A percentile compares a stretch with the other conserved stretches of the same genome.
Conservation (phyloP, 1,140 invertebrate species). For the Littorina saxatilis region DNA sequence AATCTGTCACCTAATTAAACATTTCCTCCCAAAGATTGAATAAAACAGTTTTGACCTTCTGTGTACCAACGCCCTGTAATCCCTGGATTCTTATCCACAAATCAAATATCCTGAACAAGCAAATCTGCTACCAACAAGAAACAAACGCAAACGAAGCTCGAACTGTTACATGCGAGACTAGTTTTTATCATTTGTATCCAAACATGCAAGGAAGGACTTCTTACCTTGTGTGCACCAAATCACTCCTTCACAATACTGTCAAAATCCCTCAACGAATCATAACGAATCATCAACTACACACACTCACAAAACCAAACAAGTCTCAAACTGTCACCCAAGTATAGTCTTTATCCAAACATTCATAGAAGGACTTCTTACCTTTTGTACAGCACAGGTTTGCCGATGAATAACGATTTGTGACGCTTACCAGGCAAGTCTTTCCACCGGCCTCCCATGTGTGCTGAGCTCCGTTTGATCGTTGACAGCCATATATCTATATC, state of each 20-base stretch:
- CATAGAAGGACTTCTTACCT: neutral
- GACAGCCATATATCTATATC: neutral
- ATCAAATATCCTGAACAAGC: no score
- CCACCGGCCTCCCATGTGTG: neutral
- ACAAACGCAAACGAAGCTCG: no score
- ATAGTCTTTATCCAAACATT: neutral
- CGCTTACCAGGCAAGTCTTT: neutral
- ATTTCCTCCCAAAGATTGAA: no score
- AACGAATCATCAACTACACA: no score
- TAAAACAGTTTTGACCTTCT: no score
- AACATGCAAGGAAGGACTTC: neutral
- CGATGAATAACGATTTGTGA: conserved; percentile 11
- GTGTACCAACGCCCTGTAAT: no score
- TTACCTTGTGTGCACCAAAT: neutral
- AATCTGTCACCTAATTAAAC: no score
- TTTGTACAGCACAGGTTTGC: neutral
- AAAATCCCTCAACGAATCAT: neutral
- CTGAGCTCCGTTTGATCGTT: neutral
- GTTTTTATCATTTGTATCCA: neutral
- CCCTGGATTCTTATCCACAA: no score
- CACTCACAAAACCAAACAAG: no score
- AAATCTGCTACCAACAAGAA: no score
- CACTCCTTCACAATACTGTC: neutral
- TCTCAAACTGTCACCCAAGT: neutral
- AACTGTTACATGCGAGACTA: neutral